phyloP scores from a whole-genome alignment of 2,113 vertebrate genomes.

The Oophaga pumilio region DNA sequence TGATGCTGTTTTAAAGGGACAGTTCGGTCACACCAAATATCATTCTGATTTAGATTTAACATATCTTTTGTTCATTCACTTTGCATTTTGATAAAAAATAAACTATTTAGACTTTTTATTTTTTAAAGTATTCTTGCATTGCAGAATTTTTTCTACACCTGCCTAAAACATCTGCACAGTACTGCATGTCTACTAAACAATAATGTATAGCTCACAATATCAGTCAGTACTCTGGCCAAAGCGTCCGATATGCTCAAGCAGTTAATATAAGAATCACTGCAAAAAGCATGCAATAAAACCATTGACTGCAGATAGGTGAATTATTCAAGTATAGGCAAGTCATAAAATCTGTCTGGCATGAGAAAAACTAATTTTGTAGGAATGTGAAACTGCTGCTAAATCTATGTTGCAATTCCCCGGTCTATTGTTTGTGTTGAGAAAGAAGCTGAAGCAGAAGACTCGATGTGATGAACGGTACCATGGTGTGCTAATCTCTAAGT shows the following conservation, averaged over 20 bases:
- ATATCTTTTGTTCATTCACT: too few relatives aligned
- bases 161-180: too few relatives aligned
- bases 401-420: constrained; percentile 1
- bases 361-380: constrained; percentile 6
- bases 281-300: constrained; percentile 26
- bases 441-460: constrained; percentile 6
- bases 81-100: too few relatives aligned
- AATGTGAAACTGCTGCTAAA: constrained; percentile 6
- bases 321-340: not conserved
- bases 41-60: too few relatives aligned
- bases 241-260: not conserved
- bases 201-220: not conserved
- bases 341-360: not conserved
- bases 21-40: too few relatives aligned
- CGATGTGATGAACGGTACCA: not conserved
- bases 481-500: constrained; percentile 23
- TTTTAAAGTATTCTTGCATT: too few relatives aligned
- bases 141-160: too few relatives aligned
- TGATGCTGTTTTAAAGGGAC: too few relatives aligned
- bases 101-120: too few relatives aligned
- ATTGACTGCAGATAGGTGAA: constrained; percentile 34
- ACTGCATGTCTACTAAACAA: too few relatives aligned
- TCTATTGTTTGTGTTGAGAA: constrained; percentile 21
- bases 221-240: not conserved
- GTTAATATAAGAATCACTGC: not conserved